Conservation (phyloP, 2,888 invertebrate genomes). For the Stenoptilia bipunctidactyla region DNA sequence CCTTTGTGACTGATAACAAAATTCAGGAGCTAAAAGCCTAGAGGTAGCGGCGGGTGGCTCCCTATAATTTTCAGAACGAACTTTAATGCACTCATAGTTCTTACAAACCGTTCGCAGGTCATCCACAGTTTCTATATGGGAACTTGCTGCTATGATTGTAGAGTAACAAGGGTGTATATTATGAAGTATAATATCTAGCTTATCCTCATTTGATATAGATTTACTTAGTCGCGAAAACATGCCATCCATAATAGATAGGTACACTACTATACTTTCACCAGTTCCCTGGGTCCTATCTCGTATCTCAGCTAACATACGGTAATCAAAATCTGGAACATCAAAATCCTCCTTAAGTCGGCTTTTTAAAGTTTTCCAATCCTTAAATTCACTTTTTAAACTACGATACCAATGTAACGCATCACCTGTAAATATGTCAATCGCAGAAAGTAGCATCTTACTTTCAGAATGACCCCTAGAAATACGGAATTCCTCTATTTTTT, state of each 20-base stretch:
- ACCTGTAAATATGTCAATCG: conserved; percentile 5
- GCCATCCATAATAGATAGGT: conserved; percentile 11
- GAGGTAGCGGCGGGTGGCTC: conserved; percentile 10
- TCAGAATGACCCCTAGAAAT: conserved; percentile 1
- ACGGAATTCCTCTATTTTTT: conserved; percentile 6
- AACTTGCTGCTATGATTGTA: conserved; percentile 8
- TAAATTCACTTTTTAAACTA: neutral
- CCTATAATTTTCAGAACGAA: conserved; percentile 8
- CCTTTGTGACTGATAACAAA: too few relatives aligned
- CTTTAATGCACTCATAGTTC: conserved; percentile 11
- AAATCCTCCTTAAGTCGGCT: conserved; percentile 7
- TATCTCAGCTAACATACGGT: conserved; percentile 6
- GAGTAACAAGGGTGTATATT: conserved; percentile 13
- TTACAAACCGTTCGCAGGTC: conserved; percentile 6
- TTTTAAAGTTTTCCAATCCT: conserved; percentile 1
- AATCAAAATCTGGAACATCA: conserved; percentile 10
- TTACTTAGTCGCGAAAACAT: conserved; percentile 12
- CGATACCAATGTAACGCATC: conserved; percentile 8
- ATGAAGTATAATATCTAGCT: conserved; percentile 12
- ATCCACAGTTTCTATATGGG: conserved; percentile 5
- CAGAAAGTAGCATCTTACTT: conserved; percentile 4
- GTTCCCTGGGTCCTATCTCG: conserved; percentile 5
- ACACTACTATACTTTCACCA: conserved; percentile 6
- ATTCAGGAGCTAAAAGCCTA: conserved; percentile 12
- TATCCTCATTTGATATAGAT: conserved; percentile 10